A percentile compares a stretch with the other conserved stretches of the same genome.
These are phyloP conservation scores for Cliona cf. orientalis DNA, from an alignment of 37 sponge, comb jelly and placozoan genomes.

Conservation along the genomic window DNA sequence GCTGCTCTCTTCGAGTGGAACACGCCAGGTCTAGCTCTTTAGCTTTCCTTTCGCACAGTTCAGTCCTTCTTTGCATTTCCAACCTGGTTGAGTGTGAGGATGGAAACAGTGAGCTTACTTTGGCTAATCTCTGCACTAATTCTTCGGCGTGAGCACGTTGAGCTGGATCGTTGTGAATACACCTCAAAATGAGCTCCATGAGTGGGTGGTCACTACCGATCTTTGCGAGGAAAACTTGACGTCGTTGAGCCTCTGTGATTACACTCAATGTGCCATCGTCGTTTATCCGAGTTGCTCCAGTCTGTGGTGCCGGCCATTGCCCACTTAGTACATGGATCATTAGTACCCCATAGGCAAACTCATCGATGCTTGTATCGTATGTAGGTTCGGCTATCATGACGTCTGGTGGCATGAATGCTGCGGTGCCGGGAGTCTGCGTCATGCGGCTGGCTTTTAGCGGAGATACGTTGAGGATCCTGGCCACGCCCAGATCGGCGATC, in stretches of 20 bases:
- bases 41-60: too few species aligned
- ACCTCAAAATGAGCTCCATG: constrained; percentile 9
- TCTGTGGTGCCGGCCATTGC: constrained; percentile 21
- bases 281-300: neutral
- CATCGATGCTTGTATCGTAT: too few species aligned
- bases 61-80: too few species aligned
- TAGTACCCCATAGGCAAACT: constrained; percentile 44
- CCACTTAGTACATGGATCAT: constrained; percentile 47
- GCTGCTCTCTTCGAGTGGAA: too few species aligned
- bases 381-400: too few species aligned
- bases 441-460: constrained; percentile 44
- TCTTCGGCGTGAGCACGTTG: constrained; percentile 5
- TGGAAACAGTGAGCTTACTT: too few species aligned
- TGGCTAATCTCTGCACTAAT: too few species aligned
- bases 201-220: constrained; percentile 22
- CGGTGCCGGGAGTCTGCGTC: too few species aligned
- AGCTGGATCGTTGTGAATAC: constrained; percentile 3
- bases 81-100: too few species aligned
- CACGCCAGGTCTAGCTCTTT: too few species aligned
- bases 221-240: neutral
- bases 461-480: constrained; percentile 39
- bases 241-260: constrained; percentile 19
- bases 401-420: too few species aligned
- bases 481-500: too few species aligned
- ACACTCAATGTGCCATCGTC: constrained; percentile 1